Evolutionary conservation across 2,888 invertebrate species (phyloP), one percentile per base, ranked within the genome.

Genomic region (Ptilodon capucinus): DNA sequence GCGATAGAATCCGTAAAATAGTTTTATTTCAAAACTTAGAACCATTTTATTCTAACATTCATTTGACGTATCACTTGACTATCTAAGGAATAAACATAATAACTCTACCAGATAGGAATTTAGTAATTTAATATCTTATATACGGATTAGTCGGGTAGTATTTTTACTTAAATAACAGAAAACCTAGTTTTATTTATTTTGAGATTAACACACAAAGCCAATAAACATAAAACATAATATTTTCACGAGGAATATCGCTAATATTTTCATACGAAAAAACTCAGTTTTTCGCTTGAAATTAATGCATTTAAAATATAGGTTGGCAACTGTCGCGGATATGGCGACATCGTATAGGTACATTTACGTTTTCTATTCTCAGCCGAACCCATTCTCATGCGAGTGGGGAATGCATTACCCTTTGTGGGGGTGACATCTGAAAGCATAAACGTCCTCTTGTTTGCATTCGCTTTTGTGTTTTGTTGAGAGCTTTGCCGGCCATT

Each of bases 391-490:
- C 71, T 68, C 59, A 69, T 62, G 61, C 63, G 59, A 70, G 76
- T 68, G 74, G 60, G 60, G 69, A 73, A 74, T 68, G 73, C 77
- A 74, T 76, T 75, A 75, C 71, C 72, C 71, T 74, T 75, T 74
- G 77, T 75, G 60, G 56, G n/a, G 64, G 72, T 76, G 76, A 76
- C 74, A 72, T 71, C 66, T 60, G 61, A 62, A 64, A 71, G 70
- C 66, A 57, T 65, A 70, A 75, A 69, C 66, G 61, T 47, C 54
- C 58, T 56, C 68, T 62, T 66, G 64, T 69, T 71, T 68, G 65
- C 64, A 68, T 71, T 63, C 55, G 50, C 64, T 64, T 68, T 69
- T 68, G 56, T 61, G 49, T 45, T 57, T 57, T 46, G 51, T 56
- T 50, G 60, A 62, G 61, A 63, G 60, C 44, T 57, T 57, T 58